phyloP scores from a whole-genome alignment of 2,113 vertebrate genomes.

The Pedetes capensis region DNA sequence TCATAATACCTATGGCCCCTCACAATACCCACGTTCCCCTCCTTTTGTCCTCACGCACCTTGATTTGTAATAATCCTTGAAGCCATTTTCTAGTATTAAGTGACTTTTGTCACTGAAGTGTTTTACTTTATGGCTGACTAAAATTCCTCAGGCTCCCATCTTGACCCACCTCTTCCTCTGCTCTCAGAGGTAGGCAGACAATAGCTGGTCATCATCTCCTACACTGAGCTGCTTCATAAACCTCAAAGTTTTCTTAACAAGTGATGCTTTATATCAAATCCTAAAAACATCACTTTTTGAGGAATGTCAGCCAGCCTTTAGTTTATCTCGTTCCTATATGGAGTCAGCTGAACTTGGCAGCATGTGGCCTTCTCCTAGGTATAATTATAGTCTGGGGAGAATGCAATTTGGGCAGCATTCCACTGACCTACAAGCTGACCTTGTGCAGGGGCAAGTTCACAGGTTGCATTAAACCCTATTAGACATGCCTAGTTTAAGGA shows the following conservation, averaged over 20 bases:
- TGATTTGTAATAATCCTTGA: conserved; percentile 10
- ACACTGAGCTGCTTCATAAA: conserved; percentile 37
- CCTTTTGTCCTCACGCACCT: neutral
- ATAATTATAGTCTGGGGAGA: conserved; percentile 83
- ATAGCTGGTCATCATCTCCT: neutral
- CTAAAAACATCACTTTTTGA: conserved; percentile 43
- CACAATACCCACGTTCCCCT: neutral
- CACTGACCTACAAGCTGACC: conserved; percentile 83
- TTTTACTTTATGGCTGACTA: conserved; percentile 5
- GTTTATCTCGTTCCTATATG: conserved; percentile 74
- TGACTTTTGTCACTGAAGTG: neutral
- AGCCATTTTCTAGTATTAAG: conserved; percentile 28
- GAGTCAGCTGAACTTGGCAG: conserved; percentile 79
- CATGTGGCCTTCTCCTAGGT: conserved; percentile 80
- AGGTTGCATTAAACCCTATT: conserved; percentile 84
- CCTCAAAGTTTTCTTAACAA: conserved; percentile 39
- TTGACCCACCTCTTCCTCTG: neutral
- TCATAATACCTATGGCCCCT: neutral
- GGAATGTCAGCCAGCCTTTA: conserved; percentile 33
- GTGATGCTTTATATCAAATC: conserved; percentile 49
- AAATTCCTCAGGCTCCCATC: neutral
- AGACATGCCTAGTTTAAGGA: conserved; percentile 84
- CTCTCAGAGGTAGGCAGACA: neutral
- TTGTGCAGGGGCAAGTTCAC: conserved; percentile 82
- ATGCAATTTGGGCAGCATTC: conserved; percentile 83